Conservation (phyloP, 1,140 invertebrate genomes). For the Drosophila willistoni region DNA sequence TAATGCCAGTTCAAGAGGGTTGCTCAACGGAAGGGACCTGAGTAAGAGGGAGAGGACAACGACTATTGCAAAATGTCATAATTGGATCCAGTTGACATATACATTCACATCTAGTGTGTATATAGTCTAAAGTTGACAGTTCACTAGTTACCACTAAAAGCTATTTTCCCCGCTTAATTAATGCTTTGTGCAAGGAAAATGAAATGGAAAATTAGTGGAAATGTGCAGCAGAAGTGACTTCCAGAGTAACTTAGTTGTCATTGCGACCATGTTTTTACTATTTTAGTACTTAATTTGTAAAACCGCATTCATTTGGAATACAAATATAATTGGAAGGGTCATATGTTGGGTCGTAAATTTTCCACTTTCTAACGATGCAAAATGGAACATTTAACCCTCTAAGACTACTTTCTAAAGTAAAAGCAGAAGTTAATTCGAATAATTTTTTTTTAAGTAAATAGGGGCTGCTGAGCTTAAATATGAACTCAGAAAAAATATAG, state of each 20-base stretch:
- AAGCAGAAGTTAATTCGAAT: no score
- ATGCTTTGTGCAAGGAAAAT: constrained; percentile 37
- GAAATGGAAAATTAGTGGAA: constrained; percentile 42
- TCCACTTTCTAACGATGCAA: no score
- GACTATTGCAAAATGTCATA: constrained; percentile 35
- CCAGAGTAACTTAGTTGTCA: background rate
- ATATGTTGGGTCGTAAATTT: no score
- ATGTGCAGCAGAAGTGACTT: constrained; percentile 14
- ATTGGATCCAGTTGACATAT: constrained; percentile 55
- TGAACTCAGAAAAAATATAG: no score
- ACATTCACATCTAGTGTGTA: background rate
- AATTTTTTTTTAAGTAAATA: no score
- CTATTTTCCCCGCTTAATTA: constrained; percentile 71
- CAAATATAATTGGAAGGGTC: no score
- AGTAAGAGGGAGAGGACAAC: constrained; percentile 6
- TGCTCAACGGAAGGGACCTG: constrained; percentile 1
- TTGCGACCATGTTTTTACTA: background rate
- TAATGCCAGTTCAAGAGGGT: constrained; percentile 7
- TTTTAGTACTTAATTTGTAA: background rate
- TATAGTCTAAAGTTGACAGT: background rate
- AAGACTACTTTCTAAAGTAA: no score
- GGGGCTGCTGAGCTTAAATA: no score
- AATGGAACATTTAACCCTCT: no score
- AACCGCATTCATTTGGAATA: no score
- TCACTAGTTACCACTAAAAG: constrained; percentile 42